These are phyloP conservation scores for Malacoctenus gilli DNA, from an alignment of 2,797 vertebrate genomes.

Conservation along the genomic window DNA sequence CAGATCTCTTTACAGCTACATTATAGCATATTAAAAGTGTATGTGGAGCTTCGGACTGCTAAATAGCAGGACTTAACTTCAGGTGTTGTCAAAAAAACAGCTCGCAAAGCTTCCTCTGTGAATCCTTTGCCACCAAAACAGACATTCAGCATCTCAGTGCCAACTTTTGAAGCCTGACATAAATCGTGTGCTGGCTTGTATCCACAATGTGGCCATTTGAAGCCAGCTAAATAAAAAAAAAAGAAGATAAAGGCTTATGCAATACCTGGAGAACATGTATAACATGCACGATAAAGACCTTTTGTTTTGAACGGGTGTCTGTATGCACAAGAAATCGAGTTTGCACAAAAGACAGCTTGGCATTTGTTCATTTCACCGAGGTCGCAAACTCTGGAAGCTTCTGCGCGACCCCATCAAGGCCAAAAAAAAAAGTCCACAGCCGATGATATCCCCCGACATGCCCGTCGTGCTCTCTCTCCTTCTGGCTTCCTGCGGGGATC, in stretches of 20 bases:
- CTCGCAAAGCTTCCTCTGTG: neutral
- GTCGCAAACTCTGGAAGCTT: neutral
- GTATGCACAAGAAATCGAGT: no score
- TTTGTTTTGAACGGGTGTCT: neutral
- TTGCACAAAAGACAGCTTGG: neutral
- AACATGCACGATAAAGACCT: neutral
- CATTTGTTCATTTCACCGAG: conserved; percentile 3
- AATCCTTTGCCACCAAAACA: conserved; percentile 5
- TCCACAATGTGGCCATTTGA: conserved; percentile 25
- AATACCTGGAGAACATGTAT: no score
- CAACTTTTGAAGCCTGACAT: conserved; percentile 23
- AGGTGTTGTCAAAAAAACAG: neutral
- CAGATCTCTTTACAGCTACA: neutral
- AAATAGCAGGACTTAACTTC: neutral
- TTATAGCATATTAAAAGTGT: neutral
- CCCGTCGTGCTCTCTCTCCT: neutral
- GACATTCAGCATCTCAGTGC: conserved; percentile 3
- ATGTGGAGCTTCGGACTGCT: neutral
- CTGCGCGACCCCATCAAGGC: neutral
- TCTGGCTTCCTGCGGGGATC: neutral
- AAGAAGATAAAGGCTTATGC: conserved; percentile 8
- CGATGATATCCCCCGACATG: conserved; percentile 22
- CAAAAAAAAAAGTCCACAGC: neutral
- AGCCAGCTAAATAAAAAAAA: conserved; percentile 8
- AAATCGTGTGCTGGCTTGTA: conserved; percentile 13